Base-by-base conservation (phyloP, 2,888 invertebrate genomes). In the Cryptosula pallasiana region DNA sequence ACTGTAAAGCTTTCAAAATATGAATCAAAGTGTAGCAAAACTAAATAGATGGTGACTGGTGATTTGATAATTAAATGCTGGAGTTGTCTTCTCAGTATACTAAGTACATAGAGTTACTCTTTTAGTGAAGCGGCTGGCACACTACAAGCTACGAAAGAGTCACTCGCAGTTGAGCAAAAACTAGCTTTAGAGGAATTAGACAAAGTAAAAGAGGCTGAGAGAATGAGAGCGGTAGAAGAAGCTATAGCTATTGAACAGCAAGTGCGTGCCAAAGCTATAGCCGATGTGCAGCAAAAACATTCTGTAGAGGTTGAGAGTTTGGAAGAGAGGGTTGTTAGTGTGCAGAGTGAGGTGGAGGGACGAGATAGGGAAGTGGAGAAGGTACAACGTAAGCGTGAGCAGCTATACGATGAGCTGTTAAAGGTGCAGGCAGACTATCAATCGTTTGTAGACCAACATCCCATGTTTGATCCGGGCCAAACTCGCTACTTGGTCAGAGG, bases 211-310 rank as follows among this genome's bases (percentile, higher is more conserved):
- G 77, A 77, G 71, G 76, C 77, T 55, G 77, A 77, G 29, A 54
- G 35, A 16, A 72, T 70, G 35, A 55, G 57, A 23, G 57, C 69
- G 16, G 71, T 71, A n/a, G 75, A 76, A 54, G 74, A 76, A 69
- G 78, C 78, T 69, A 78, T 79, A 71, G 73, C 71, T 69, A 90
- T 90, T 75, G 95, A 94, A 82, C 92, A 94, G 81, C 95, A 95
- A 0, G 91, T 95, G 55, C 94, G 93, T 63, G 92, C 92, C 76
- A 13, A 27, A 32, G 32, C 63, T 5, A 5, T 63, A 13, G 32
- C 29, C 32, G 29, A 27, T 9, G 9, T 63, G 9, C 20, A 32
- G 32, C 9, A 13, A 63, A 27, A 63, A 9, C 63, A 32, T 34
- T 2, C 9, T 29, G 27, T 29, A 27, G 9, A 63, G 27, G 32